Base-by-base conservation (phyloP, 2,888 invertebrate genomes). In the Lithophane socia region DNA sequence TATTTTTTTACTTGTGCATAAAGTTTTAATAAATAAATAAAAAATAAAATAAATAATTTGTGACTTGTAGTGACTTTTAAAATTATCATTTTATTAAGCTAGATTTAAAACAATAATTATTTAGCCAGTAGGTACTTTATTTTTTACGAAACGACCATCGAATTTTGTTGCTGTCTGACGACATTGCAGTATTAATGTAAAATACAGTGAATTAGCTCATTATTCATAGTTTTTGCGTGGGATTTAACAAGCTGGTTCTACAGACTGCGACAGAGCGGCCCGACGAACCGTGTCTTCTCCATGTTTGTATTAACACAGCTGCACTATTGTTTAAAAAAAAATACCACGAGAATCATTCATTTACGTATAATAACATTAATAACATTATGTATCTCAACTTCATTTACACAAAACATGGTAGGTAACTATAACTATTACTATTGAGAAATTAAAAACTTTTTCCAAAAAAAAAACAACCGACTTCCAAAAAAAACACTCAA, bases 221-320 rank as follows among this genome's bases (percentile, higher is more conserved):
- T 75, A 86, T 82, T 75, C 67, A 82, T 75, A 70, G 44, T 83
- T 82, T 85, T 80, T 79, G 73, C 63, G 10, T 10, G 4, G 52
- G 82, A 65, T 81, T 80, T 81, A 85, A 44, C 65, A 67, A 88
- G 64, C 76, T 76, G 79, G 63, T 13, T 75, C 61, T 29, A 66
- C 61, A 63, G 52, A 37, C 81, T 54, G 49, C 69, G 63, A 70
- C 84, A 64, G 52, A 66, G 73, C 78, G 75, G 67, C 71, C 29
- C 80, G 73, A 13, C 89, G 80, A 82, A 84, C 83, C 88, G 84
- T 88, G 75, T 82, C 88, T 67, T 67, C 78, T 47, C 77, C 61
- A 64, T 79, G 69, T 81, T 79, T 80, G 69, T 70, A 83, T 73
- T 80, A 75, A 75, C 70, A 79, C 88, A 87, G 78, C 77, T 88